Evolutionary conservation across 1,140 invertebrate genomes (phyloP), one percentile per base, ranked within the genome.

Genomic region (Melipona quadrifasciata): DNA sequence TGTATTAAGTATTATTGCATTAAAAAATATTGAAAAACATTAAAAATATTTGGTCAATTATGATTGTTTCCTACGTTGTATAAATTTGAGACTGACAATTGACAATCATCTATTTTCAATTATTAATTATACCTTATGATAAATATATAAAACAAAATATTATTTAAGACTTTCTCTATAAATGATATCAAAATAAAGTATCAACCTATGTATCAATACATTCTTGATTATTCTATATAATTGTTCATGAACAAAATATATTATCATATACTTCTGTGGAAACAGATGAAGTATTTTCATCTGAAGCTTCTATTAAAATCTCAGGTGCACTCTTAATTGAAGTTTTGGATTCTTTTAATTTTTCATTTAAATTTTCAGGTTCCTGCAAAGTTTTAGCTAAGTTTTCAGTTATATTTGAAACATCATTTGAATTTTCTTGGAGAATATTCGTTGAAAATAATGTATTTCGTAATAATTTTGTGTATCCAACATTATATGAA

Each of bases 11-110:
- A 58, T 4, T 31, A 65, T n/a, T 11, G 16, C 5, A 61, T 39
- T 58, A 34, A 10, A 39, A n/a, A n/a, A 31, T 5, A n/a, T 75
- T 11, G 11, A 19, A n/a, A 39, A 58, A 39, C n/a, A 61, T 14
- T 47, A 31, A 21, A 91, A 80, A 87, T 73, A 83, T 91, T 1
- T 61, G 3, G 47, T 64, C 39, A 47, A 71, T 5, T 19, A 19
- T 57, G 55, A 57, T 21, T 19, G 8, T 57, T 19, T 47, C 39
- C 39, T 47, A 47, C 0, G 8, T 47, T 47, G 39, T 47, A 47
- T 47, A 47, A 6, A 47, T 47, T 47, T 47, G 8, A 47, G 39
- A 47, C 39, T 10, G 39, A 47, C 39, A 39, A 39, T 39, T 39
- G 39, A 39, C 39, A 47, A 47, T 47, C 6, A 47, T 47, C 8